Evolutionary conservation across 2,888 invertebrate genomes (phyloP).

Genomic region (Aspidiotus destructor): DNA sequence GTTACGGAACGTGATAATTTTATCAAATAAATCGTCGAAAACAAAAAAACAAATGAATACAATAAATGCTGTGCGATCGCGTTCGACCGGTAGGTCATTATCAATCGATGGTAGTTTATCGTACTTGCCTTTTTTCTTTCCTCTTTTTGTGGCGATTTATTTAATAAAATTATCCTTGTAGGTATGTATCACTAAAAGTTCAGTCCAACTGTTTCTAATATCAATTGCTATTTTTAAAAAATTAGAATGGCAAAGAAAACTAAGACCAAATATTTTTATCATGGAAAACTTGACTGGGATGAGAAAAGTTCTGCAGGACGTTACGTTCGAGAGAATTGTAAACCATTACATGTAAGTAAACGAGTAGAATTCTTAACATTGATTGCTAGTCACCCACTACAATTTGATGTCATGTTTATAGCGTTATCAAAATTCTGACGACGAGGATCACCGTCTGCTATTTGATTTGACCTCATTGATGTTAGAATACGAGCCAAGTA

Average conservation of each 20-base stretch:
- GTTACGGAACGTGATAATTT: conserved; percentile 40
- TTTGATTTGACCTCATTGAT: conserved; percentile 91
- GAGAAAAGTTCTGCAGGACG: conserved; percentile 91
- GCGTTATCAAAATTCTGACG: conserved; percentile 80
- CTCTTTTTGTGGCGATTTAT: background rate
- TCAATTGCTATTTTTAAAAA: conserved; percentile 37
- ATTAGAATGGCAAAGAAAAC: conserved; percentile 77
- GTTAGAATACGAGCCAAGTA: conserved; percentile 93
- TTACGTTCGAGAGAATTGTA: conserved; percentile 96
- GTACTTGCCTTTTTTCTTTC: background rate
- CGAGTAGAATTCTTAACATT: too few relatives aligned
- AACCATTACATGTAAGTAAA: conserved; percentile 74
- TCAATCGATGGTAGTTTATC: background rate
- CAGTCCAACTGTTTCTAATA: too few relatives aligned
- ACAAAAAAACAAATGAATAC: too few relatives aligned
- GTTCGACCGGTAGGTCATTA: background rate
- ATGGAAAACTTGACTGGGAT: conserved; percentile 96
- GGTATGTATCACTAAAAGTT: too few relatives aligned
- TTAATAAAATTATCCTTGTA: background rate
- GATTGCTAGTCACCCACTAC: background rate
- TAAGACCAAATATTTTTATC: conserved; percentile 96
- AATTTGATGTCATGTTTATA: conserved; percentile 42
- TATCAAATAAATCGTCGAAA: too few relatives aligned
- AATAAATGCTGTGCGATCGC: conserved; percentile 38
- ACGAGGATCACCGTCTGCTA: conserved; percentile 81